Evolutionary conservation across 2,797 vertebrate genomes (phyloP).

Genomic region (Trachops cirrhosus): DNA sequence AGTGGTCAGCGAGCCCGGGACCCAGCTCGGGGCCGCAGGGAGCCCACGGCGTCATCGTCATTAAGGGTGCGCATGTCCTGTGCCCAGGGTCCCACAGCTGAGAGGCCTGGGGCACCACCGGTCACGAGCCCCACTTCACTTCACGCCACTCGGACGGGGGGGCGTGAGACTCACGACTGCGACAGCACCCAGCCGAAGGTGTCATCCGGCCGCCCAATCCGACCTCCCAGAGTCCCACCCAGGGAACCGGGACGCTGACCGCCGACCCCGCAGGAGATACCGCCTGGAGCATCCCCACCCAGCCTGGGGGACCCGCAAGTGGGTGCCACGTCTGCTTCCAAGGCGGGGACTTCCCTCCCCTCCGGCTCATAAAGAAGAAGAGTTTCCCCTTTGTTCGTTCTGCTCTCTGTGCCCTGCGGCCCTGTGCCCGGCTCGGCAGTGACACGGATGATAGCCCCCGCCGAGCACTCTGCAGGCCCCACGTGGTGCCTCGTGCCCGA

Average conservation of each 20-base stretch:
- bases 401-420: not conserved
- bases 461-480: not conserved
- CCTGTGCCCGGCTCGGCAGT: fast-evolving
- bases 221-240: fast-evolving
- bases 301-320: not conserved
- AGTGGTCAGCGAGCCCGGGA: fast-evolving
- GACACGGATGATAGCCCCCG: not conserved
- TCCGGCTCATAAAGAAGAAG: not conserved
- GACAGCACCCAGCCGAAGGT: fast-evolving
- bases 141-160: not conserved
- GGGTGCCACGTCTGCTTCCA: fast-evolving
- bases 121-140: not conserved
- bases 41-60: fast-evolving
- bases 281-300: fast-evolving
- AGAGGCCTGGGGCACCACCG: not conserved
- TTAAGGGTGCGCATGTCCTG: too few species aligned
- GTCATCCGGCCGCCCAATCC: not conserved
- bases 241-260: fast-evolving
- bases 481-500: fast-evolving
- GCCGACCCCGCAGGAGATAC: not conserved
- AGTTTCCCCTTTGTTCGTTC: not conserved
- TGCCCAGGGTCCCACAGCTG: fast-evolving
- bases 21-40: fast-evolving
- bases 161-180: fast-evolving
- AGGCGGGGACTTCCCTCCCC: too few species aligned